Conservation (phyloP, 2,113 vertebrate species). For the Numida meleagris region DNA sequence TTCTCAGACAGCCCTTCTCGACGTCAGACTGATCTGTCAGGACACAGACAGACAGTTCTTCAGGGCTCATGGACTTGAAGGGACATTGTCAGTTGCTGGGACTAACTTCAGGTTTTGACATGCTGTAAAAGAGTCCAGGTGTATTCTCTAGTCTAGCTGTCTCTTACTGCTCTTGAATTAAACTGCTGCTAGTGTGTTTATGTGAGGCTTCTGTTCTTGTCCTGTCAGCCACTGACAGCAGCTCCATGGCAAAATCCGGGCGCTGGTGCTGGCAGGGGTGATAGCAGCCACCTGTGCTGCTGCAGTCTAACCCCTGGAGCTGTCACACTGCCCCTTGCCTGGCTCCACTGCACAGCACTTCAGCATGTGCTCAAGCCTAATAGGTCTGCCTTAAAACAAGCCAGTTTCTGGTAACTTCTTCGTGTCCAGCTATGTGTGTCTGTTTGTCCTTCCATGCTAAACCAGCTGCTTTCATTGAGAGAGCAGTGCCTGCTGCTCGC, state of each 20-base stretch:
- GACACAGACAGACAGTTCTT: background rate
- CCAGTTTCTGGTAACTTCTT: background rate
- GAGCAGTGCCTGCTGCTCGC: background rate
- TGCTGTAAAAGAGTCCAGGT: background rate
- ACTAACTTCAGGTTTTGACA: background rate
- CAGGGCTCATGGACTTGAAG: background rate
- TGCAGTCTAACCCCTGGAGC: background rate
- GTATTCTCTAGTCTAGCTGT: background rate
- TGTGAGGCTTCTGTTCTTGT: background rate
- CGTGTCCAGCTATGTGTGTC: background rate
- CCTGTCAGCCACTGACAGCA: background rate
- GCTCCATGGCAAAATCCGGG: background rate
- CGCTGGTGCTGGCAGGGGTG: background rate
- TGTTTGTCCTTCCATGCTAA: background rate
- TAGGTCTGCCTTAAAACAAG: background rate
- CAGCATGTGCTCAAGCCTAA: background rate
- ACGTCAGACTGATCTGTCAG: background rate
- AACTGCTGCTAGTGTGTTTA: background rate
- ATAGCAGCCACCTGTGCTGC: background rate
- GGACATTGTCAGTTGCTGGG: background rate
- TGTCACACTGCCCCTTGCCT: background rate
- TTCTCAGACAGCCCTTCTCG: background rate
- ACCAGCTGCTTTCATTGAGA: background rate
- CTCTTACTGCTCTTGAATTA: background rate
- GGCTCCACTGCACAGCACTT: background rate